Base-by-base conservation (phyloP, 2,888 invertebrate genomes). In the Pharmacophagus antenor region DNA sequence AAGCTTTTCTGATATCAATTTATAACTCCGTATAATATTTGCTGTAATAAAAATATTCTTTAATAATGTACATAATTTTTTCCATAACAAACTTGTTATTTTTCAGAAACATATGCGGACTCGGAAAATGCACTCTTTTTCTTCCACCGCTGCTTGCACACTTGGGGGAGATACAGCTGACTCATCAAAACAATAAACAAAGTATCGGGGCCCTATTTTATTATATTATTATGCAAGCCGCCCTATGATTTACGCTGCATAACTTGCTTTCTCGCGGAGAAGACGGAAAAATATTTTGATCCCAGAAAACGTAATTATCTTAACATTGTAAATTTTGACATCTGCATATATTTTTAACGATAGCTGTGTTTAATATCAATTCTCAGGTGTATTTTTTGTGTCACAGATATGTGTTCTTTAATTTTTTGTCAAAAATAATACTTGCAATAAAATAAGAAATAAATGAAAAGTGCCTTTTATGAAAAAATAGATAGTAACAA, bases 141-240 rank as follows among this genome's bases (percentile, higher is more conserved):
- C 76, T 68, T 61, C 66, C 69, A 71, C 65, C 67, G 61, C 67
- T 69, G 73, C 70, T 68, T 65, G 62, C 69, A 66, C 68, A 67
- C 21, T 55, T 63, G 65, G 70, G 87, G 89, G 88, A 77, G 74
- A 80, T 83, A 78, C 65, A 64, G 91, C 88, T 75, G 80, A 88
- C 80, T 91, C 91, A 91, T 91, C 91, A 91, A 90, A 91, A 91
- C 90, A 91, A 91, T 91, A 91, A 91, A 91, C 91, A 91, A 89
- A 90, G 88, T 89, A 89, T 89, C 88, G 80, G 77, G 73, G 74
- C 79, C 85, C 87, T 76, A 85, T 88, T 88, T 86, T 85, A 85
- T 88, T 85, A 85, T 87, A 79, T 86, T 88, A 88, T 88, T 88
- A 89, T 89, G 87, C 89, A 87, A 79, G 77, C 77, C 74, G 77